Conservation (phyloP, 2,113 vertebrate genomes). For the Baryphthengus martii region DNA sequence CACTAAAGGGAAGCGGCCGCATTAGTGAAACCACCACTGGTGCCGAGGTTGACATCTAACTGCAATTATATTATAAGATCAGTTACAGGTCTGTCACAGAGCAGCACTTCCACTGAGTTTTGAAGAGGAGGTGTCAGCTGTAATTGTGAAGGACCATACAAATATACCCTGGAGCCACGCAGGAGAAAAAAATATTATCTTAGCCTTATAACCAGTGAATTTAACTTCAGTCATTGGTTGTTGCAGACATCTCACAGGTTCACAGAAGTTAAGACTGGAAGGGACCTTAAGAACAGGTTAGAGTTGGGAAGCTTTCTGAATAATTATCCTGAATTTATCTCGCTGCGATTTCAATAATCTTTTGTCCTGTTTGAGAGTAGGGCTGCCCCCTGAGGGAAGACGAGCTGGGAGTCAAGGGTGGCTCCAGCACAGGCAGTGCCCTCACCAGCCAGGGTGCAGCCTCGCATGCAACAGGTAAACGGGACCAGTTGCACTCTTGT, state of each 20-base stretch:
- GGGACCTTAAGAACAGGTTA: not conserved
- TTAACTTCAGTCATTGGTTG: fast-evolving
- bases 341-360: not conserved
- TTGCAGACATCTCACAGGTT: not conserved
- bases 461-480: fast-evolving
- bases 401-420: not conserved
- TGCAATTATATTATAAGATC: not conserved
- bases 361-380: not conserved
- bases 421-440: not conserved
- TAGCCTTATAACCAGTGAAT: not conserved
- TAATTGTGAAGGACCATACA: not conserved
- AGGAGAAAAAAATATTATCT: not conserved
- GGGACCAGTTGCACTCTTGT: not conserved
- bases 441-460: not conserved
- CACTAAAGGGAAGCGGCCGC: not conserved
- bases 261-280: not conserved
- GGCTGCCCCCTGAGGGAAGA: not conserved
- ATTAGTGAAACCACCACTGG: not conserved
- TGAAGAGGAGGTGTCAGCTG: not conserved
- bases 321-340: not conserved
- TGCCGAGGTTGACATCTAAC: not conserved
- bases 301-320: not conserved
- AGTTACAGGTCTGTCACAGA: not conserved
- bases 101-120: not conserved
- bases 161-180: not conserved